phyloP scores from a whole-genome alignment of 2,888 invertebrate genomes.

The Phengaris arion region DNA sequence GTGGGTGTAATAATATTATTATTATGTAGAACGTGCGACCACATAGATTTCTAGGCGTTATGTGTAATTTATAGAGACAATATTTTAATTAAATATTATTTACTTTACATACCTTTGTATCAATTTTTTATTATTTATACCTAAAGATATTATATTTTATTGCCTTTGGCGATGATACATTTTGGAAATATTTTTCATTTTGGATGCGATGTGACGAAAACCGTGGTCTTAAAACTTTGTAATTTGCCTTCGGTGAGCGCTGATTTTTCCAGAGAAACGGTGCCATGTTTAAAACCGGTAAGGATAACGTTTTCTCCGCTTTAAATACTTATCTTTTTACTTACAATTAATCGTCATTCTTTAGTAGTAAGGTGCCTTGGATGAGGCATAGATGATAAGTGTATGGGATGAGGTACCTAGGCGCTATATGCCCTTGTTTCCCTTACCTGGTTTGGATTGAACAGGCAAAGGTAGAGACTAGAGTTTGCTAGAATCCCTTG shows the following conservation, averaged over 20 bases:
- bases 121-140: constrained; percentile 44
- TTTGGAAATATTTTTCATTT: constrained; percentile 59
- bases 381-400: no score
- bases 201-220: constrained; percentile 43
- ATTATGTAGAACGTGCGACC: background rate
- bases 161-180: constrained; percentile 61
- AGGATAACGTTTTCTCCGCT: constrained; percentile 42
- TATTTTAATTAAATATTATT: constrained; percentile 22
- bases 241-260: constrained; percentile 56
- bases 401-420: no score
- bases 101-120: constrained; percentile 43
- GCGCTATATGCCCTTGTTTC: no score
- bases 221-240: constrained; percentile 37
- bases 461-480: no score
- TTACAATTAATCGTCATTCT: no score
- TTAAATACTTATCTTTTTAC: no score
- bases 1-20: no score
- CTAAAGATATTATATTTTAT: constrained; percentile 38
- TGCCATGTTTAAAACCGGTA: constrained; percentile 56
- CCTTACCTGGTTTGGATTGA: no score
- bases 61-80: background rate
- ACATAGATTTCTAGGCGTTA: background rate
- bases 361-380: no score
- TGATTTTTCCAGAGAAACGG: constrained; percentile 51
- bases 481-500: no score